These are phyloP conservation scores for Stenurella melanura DNA, from an alignment of 2,888 invertebrate species.

Conservation along the genomic window DNA sequence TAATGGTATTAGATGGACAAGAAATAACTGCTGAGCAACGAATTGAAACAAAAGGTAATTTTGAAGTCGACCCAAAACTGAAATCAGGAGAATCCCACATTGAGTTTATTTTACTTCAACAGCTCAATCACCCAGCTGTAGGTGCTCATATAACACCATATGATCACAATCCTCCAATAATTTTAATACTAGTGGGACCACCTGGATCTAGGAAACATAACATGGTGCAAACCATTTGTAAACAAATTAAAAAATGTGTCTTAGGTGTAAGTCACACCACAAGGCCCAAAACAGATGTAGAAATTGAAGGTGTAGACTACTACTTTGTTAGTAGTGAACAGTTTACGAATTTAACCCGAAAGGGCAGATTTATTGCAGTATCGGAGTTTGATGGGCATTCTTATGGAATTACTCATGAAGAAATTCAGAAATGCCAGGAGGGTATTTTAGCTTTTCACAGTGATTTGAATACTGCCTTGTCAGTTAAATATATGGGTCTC, in stretches of 20 bases:
- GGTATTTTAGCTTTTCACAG: constrained; percentile 70
- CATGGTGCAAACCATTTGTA: constrained; percentile 64
- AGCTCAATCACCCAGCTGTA: constrained; percentile 60
- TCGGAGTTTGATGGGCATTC: constrained; percentile 70
- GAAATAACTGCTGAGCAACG: constrained; percentile 62
- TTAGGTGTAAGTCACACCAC: constrained; percentile 71
- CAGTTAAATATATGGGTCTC: constrained; percentile 68
- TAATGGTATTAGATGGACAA: constrained; percentile 69
- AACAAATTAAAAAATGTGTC: constrained; percentile 56
- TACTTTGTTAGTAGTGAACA: constrained; percentile 66
- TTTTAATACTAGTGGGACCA: constrained; percentile 72
- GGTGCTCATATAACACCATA: constrained; percentile 67
- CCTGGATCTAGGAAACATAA: constrained; percentile 67
- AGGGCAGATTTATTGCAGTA: constrained; percentile 72
- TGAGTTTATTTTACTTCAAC: constrained; percentile 52
- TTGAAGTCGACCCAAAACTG: constrained; percentile 53
- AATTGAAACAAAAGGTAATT: constrained; percentile 62
- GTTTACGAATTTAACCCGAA: constrained; percentile 69
- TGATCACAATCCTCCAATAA: constrained; percentile 67
- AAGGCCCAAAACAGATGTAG: constrained; percentile 60
- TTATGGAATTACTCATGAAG: constrained; percentile 70
- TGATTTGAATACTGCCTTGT: constrained; percentile 69
- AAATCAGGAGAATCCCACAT: constrained; percentile 64
- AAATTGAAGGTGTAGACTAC: constrained; percentile 66
- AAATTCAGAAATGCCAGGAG: constrained; percentile 66